Percentiles rank a stretch among this genome's conserved stretches.
phyloP scores from a whole-genome alignment of 2,888 invertebrate species.

The Melitaea athalia region DNA sequence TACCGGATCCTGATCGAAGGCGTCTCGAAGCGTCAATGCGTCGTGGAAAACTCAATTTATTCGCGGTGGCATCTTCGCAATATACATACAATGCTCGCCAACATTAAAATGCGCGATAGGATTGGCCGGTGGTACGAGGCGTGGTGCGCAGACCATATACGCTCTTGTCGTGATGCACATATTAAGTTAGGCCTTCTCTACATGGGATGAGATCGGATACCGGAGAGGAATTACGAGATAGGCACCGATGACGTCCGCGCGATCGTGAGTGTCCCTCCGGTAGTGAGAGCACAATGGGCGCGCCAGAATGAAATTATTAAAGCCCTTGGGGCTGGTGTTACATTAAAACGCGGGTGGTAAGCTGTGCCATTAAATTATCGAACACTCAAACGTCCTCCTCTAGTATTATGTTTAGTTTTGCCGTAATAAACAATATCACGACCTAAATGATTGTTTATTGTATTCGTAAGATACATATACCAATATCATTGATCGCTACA shows the following conservation, averaged over 20 bases:
- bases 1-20: constrained; percentile 39
- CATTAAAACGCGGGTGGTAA: constrained; percentile 53
- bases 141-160: constrained; percentile 72
- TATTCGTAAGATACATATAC: constrained; percentile 13
- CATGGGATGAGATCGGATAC: constrained; percentile 66
- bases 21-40: constrained; percentile 58
- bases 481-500: constrained; percentile 7
- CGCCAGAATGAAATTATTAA: constrained; percentile 60
- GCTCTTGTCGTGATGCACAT: constrained; percentile 80
- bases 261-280: constrained; percentile 67
- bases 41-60: constrained; percentile 71
- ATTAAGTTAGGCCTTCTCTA: constrained; percentile 78
- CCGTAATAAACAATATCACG: constrained; percentile 37
- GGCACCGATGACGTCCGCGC: constrained; percentile 64
- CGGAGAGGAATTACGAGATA: constrained; percentile 67
- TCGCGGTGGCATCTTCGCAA: constrained; percentile 60
- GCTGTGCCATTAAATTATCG: constrained; percentile 32
- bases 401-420: constrained; percentile 32
- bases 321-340: constrained; percentile 60
- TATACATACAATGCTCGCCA: constrained; percentile 78
- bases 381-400: constrained; percentile 35
- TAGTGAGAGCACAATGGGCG: constrained; percentile 57
- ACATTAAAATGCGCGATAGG: constrained; percentile 77
- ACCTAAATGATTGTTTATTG: constrained; percentile 34
- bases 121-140: constrained; percentile 72